Base-by-base conservation (phyloP, 2,113 vertebrate species). In the Cranoglanis bouderius region DNA sequence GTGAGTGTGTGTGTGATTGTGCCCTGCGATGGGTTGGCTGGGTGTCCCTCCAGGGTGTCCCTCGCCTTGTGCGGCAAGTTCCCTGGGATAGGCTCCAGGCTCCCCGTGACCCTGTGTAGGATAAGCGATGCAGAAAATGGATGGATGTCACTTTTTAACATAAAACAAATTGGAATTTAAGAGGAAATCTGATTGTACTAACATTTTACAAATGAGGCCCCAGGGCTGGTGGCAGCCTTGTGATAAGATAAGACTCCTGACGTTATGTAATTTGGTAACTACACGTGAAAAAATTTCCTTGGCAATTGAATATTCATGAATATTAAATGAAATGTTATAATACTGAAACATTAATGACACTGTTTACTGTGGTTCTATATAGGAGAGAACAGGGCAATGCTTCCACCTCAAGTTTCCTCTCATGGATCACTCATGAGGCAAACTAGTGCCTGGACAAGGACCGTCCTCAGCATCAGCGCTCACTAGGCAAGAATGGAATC, bases 401-500 rank as follows among this genome's bases (percentile, higher is more conserved):
- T 85, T 43, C 4, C 91, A 85, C 77, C 77, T 57, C 7, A 92
- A 93, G 92, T 75, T 85, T 92, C 91, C 90, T 89, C 90, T 46
- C 26, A 78, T n/a, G 75, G 90, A 89, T 89, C 89, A 78, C 83
- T 85, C 80, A 59, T 93, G 92, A 93, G 85, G 87, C 85, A 91
- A 83, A 10, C 63, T 59, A 89, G 72, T 88, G 59, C 57, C 67
- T 38, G 87, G 59, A 88, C 57, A 85, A 93, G 89, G 59, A 97
- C 96, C 87, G 46, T 92, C 86, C 67, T 85, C 59, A 85, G 35
- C 63, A 53, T 51, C 85, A 51, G 53, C 35, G 24, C 51, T 35
- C 89, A 67, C 67, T 88, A 88, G 59, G 83, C 35, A 88, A 85
- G 84, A 84, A 95, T 94, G 94, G 93, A 93, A 85, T 46, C 59